Evolutionary conservation across 1,140 invertebrate genomes (phyloP).

Genomic region (Drosophila cardini): DNA sequence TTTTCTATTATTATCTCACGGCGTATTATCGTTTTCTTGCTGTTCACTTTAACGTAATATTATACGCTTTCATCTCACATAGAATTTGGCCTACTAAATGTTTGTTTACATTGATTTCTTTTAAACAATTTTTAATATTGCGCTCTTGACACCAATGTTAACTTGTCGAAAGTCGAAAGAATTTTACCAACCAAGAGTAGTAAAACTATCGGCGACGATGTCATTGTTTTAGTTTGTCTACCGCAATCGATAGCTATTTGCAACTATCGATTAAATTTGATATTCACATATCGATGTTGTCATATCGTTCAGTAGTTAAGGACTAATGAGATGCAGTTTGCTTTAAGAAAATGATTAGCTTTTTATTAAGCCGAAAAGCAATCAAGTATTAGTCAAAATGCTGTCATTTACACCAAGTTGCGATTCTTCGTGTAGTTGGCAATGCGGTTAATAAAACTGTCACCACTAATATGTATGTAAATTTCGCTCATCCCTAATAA

Average conservation of each 20-base stretch:
- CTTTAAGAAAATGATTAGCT: too few relatives aligned
- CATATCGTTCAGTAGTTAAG: too few relatives aligned
- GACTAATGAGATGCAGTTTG: too few relatives aligned
- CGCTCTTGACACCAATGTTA: conserved; percentile 36
- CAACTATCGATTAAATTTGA: too few relatives aligned
- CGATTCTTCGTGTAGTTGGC: not conserved
- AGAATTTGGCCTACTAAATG: not conserved
- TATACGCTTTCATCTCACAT: not conserved
- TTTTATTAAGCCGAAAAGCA: too few relatives aligned
- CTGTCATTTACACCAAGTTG: too few relatives aligned
- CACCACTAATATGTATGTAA: conserved; percentile 13
- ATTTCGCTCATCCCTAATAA: conserved; percentile 27
- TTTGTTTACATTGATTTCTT: conserved; percentile 22
- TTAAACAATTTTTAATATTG: conserved; percentile 24
- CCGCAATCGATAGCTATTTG: too few relatives aligned
- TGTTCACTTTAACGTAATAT: not conserved
- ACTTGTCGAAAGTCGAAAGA: conserved; percentile 26
- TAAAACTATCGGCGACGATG: too few relatives aligned
- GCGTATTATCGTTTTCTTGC: not conserved
- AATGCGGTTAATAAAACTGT: not conserved
- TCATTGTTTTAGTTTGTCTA: too few relatives aligned
- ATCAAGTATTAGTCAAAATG: too few relatives aligned
- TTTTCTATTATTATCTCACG: not conserved
- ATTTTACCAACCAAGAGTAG: conserved; percentile 8
- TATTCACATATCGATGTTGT: too few relatives aligned